Base-by-base conservation (phyloP, 2,113 vertebrate species). In the Lepisosteus osseus region DNA sequence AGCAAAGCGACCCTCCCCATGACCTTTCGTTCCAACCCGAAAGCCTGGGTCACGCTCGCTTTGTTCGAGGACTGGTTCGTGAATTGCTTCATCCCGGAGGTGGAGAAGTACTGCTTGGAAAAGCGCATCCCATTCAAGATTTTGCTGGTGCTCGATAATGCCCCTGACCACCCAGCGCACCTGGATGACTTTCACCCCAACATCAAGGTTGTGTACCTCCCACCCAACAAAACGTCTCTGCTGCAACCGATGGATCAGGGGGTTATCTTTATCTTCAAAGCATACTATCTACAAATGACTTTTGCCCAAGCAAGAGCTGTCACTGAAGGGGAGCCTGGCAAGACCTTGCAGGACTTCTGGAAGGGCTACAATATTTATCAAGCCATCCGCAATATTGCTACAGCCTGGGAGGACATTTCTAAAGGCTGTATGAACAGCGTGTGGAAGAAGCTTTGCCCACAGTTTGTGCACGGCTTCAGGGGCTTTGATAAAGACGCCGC, bases 211-310 rank as follows among this genome's bases (percentile, higher is more conserved):
- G 42, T 73, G 7, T 72, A 67, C 42, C 41, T 75, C 2, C 63
- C 57, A 40, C 69, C 66, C 15, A 74, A 74, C 12, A 69, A 54
- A 29, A 70, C 57, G 2, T 65, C 45, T 42, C 54, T 75, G 12
- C 47, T 73, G 42, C 70, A 80, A 57, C 65, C 64, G 54, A 74
- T 69, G 55, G 42, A 66, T 65, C 68, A 78, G 41, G 59, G 75
- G 9, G 12, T 45, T 40, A 70, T 45, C 47, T 54, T 13, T 14
- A 41, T 45, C 15, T 81, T 74, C 66, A 69, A 67, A 6, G 56
- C 69, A 43, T 74, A 65, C 4, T 65, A 66, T 12, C 5, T 9
- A 5, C 47, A 6, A 5, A 5, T 5, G 5, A 6, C 5, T 9
- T 51, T 51, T 9, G 47, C 47, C 47, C 5, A 9, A 6, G 5